phyloP scores from a whole-genome alignment of 2,797 vertebrate species.

The Nannoperca australis region DNA sequence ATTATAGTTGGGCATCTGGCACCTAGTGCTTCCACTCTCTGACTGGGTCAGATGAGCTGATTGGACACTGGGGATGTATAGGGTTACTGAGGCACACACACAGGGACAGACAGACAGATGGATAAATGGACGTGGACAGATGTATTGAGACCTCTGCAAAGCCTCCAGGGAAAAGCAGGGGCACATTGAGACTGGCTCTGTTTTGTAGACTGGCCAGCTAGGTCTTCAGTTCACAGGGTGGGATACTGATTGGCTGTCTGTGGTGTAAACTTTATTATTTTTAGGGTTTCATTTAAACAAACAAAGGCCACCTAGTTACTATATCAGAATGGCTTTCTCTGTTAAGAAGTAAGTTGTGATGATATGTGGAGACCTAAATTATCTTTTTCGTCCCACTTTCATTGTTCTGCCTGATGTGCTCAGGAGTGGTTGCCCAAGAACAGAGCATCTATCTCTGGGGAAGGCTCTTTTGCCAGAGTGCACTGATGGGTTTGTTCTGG shows the following conservation, averaged over 20 bases:
- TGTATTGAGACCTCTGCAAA: constrained; percentile 63
- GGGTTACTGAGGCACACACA: constrained; percentile 68
- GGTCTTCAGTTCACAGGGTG: constrained; percentile 55
- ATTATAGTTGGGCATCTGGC: constrained; percentile 62
- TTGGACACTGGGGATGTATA: constrained; percentile 72
- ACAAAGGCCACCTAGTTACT: background rate
- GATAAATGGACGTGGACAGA: constrained; percentile 72
- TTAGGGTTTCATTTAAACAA: constrained; percentile 6
- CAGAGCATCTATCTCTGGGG: constrained; percentile 3
- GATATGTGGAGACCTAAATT: background rate
- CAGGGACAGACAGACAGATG: constrained; percentile 65
- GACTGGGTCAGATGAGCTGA: constrained; percentile 73
- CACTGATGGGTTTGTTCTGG: background rate
- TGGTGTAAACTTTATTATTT: constrained; percentile 30
- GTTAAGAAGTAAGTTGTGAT: background rate
- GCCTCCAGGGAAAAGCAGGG: constrained; percentile 46
- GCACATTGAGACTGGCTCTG: constrained; percentile 38
- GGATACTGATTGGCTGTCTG: constrained; percentile 38
- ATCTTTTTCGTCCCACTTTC: background rate
- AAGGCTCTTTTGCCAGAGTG: background rate
- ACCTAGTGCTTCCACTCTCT: constrained; percentile 55
- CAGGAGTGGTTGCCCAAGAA: background rate
- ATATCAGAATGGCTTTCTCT: background rate
- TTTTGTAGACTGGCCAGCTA: constrained; percentile 56
- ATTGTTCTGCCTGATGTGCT: background rate